Conservation (phyloP, 2,888 invertebrate genomes). For the Acrobasis repandana region DNA sequence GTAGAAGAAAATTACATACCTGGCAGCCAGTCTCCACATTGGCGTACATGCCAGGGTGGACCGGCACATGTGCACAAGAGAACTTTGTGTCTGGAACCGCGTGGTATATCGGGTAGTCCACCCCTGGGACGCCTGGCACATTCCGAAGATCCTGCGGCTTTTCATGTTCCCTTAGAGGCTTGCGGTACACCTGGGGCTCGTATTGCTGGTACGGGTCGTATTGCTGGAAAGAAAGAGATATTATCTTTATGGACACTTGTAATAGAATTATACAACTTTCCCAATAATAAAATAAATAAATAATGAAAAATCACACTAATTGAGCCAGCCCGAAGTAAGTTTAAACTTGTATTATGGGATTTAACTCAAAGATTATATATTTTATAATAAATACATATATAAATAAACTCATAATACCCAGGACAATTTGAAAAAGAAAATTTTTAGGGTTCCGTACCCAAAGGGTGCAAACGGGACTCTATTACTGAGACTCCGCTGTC, state of each 20-base stretch:
- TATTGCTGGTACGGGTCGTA: slow-evolving; percentile 53
- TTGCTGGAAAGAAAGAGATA: slow-evolving; percentile 9
- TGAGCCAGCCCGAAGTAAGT: no score
- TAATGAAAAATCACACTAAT: no score
- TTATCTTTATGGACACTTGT: background rate
- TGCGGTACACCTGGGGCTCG: slow-evolving; percentile 60
- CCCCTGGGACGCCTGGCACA: slow-evolving; percentile 90
- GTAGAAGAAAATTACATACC: slow-evolving; percentile 62
- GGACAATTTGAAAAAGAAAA: no score
- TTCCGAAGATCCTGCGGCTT: slow-evolving; percentile 90
- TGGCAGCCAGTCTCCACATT: slow-evolving; percentile 94
- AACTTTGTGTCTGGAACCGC: slow-evolving; percentile 90
- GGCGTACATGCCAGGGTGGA: slow-evolving; percentile 94
- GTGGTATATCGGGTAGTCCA: slow-evolving; percentile 92
- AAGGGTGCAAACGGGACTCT: no score
- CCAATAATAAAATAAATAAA: no score
- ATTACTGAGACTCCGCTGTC: no score
- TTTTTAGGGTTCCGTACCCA: no score
- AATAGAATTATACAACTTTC: no score
- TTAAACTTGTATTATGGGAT: no score
- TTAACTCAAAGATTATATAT: no score
- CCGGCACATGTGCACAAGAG: slow-evolving; percentile 90
- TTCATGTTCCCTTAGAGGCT: slow-evolving; percentile 82
- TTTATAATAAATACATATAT: no score
- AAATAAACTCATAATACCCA: no score